Base-by-base conservation (phyloP, 1,140 invertebrate species). In the Trissolcus basalis region DNA sequence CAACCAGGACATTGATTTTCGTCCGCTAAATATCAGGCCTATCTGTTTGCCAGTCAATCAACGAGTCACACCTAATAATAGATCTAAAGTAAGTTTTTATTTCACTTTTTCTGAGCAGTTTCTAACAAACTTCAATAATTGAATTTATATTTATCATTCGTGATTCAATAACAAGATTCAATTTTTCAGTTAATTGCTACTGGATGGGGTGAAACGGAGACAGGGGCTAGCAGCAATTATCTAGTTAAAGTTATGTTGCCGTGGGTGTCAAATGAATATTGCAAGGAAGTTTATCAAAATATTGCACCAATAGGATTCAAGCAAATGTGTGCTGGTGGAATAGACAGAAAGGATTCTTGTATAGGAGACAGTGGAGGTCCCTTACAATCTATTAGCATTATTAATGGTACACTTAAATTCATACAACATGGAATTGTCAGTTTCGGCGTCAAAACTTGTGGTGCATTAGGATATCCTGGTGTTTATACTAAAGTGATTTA, bases 281-380 rank as follows among this genome's bases (percentile, higher is more conserved):
- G 91, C 73, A 69, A 80, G 1, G 11, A 55, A n/a, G 60, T 79
- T 5, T 92, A 90, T 65, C 82, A 82, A 10, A 82, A 72, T 64
- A 86, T 59, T 35, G 74, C 85, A 5, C 6, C 65, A 8, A 83
- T 89, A 33, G 82, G 79, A 71, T 51, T 90, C 8, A 88, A 86
- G 9, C 92, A 93, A 73, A 64, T 93, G n/a, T 93, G 92, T 65
- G 91, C 91, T 0, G 91, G 91, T 1, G 92, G 92, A 0, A 76
- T 83, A 5, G 80, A 79, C 5, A 83, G 87, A 4, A 88, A 85
- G 32, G 86, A 89, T 53, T 83, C 88, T 1, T 89, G 88, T 51
- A 33, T 70, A 3, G 89, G 87, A 0, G 87, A 90, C 36, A 90
- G 90, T 49, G 91, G 91, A 33, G 90, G 90, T 1, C 89, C 91